Evolutionary conservation across 2,888 invertebrate species (phyloP), one percentile per base, ranked within the genome.

Genomic region (Netelia virgata): DNA sequence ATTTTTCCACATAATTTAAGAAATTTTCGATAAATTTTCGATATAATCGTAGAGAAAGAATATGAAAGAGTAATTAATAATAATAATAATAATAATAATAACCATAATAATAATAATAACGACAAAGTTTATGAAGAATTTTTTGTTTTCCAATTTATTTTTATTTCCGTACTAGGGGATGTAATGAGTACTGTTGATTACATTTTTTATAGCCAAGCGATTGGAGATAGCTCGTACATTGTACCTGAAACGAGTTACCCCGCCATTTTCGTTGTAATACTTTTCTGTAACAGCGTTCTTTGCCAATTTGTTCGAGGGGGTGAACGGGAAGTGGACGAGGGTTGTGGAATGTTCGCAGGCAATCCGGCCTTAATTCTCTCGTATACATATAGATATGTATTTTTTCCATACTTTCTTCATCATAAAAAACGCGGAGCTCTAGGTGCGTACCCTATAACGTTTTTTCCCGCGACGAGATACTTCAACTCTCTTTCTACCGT

Each of bases 241-340:
- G 6, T 23, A 20, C 20, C 23, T 11, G 50, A 28, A 53, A 28
- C 14, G 53, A 28, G 28, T 28, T 28, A 28, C 28, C 28, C 47
- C 6, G 5, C 50, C 16, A 50, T 53, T 28, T 53, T 23, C 68
- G 23, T 3, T 20, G 23, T 28, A 53, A 76, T 75, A 55, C 63
- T 70, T 10, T 61, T 3, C 36, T 64, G 69, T 64, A 41, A 66
- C 64, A 28, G 66, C 68, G 61, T 85, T 61, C 59, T 79, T 69
- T 72, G 72, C 81, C 84, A 82, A 86, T 87, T 86, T 86, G 74
- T 84, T 85, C 74, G 70, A 77, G 76, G 81, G 68, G 28, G 28
- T 81, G 69, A 73, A 77, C 6, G 3, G 6, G 8, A 41, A 43
- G 20, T 70, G 41, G 10, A 59, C 68, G 23, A 28, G 2, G 28